Evolutionary conservation across 2,113 vertebrate genomes (phyloP), one percentile per base, ranked within the genome.

Genomic region (Nothocercus julius): DNA sequence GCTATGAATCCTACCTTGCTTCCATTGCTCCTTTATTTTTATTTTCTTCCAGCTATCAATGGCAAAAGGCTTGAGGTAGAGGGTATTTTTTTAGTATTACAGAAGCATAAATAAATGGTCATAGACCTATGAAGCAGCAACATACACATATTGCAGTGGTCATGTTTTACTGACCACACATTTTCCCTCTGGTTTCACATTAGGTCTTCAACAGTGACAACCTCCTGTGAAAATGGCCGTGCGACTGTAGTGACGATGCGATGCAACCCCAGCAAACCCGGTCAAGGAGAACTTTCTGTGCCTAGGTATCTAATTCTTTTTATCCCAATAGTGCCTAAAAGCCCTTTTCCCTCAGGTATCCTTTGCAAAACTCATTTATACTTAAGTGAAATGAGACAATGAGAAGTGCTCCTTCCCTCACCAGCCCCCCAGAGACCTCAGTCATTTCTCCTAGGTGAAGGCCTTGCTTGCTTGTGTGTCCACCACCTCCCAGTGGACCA

Each of bases 141-240:
- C 21, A 19, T 12, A 4, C 47, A 24, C 40, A 80, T 81, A 61
- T 25, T 68, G 38, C 42, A 44, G 24, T 62, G n/a, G 22, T 56
- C 85, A n/a, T 0, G 1, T 47, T 22, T 56, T 91, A 19, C 21
- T 42, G 34, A 62, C 49, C 15, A 13, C 36, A 13, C 32, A 80
- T 84, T 78, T 85, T 34, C 88, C 27, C 7, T 94, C 56, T 95
- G 30, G 25, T 93, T 94, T 95, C 66, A 44, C 4, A 25, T 86
- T 58, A 99, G 99, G 79, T 99, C 99, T 84, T 98, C 98, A 47
- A 98, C 98, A 78, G 88, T 96, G 15, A 99, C 99, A 38, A 98
- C 99, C 1, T 99, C 99, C 14, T 99, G 99, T 93, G 97, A 98
- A 84, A 98, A 96, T 40, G 99, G 99, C n/a, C 98, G 99, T 28